Base-by-base conservation (phyloP, 2,888 invertebrate genomes). In the Orchestes rusci region DNA sequence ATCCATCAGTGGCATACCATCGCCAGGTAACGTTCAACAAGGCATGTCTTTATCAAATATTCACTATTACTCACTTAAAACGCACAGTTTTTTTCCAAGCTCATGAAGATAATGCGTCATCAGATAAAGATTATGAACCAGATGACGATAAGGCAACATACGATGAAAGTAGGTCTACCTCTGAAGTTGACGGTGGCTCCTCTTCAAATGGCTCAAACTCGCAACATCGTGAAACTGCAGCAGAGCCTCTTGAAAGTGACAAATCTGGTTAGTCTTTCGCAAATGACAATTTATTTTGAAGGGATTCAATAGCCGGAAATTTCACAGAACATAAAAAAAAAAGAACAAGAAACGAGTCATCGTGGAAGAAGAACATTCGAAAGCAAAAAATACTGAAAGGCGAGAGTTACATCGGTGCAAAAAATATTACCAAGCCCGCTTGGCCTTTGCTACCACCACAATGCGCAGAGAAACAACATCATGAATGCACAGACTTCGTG, bases 381-480 rank as follows among this genome's bases (percentile, higher is more conserved):
- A 49, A 46, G 39, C 8, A 15, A 29, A 44, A 43, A 47, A 43
- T 43, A 12, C 35, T 38, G 28, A 47, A 33, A 35, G 45, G 50
- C 23, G 50, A 51, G 34, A 39, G 48, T 15, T 53, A 46, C 42
- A 40, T 44, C 34, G 44, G 46, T 15, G 40, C 42, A 42, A 36
- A 39, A 30, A 40, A 31, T 23, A 17, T 44, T 10, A 19, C 30
- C 12, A 48, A 50, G 38, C 45, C 37, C 10, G 23, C 43, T 3
- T 13, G 43, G 2, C 53, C 45, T 48, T 48, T 50, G 27, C 39
- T 50, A 35, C 43, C 49, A 12, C n/a, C 34, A 23, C 53, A 53
- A 27, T 58, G 58, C 41, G 23, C 42, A 17, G 42, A 19, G 18
- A 54, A 46, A 40, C 43, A 45, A 39, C 56, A 57, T 45, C 53